Percentiles rank a stretch among this genome's conserved stretches.
Evolutionary conservation across 2,113 vertebrate species (phyloP).

Genomic region (Hypanus sabinus): DNA sequence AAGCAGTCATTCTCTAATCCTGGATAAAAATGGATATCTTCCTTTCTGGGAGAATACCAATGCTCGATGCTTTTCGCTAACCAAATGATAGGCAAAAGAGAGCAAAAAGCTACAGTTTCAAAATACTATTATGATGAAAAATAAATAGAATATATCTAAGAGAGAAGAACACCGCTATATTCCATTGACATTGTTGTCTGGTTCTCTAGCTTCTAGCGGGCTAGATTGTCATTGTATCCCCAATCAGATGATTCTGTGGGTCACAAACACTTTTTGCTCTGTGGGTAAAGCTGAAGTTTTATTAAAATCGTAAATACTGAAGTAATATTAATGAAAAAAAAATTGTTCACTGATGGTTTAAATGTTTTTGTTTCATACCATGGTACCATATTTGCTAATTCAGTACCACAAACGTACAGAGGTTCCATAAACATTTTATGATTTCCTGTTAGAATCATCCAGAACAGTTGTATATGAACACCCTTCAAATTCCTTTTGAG

Average conservation of each 20-base stretch:
- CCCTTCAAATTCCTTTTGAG: conserved; percentile 46
- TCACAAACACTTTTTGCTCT: not conserved
- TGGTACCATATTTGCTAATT: conserved; percentile 37
- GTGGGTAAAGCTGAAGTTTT: not conserved
- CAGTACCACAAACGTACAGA: conserved; percentile 46
- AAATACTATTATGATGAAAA: not conserved
- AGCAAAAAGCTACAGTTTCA: not conserved
- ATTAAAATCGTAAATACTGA: not conserved
- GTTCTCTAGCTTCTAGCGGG: not conserved
- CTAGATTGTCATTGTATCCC: not conserved
- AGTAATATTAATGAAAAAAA: not conserved
- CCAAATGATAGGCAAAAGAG: not conserved
- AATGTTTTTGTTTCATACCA: not conserved
- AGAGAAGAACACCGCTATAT: not conserved
- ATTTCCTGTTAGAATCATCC: conserved; percentile 52
- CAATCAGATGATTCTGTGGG: not conserved
- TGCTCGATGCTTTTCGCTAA: not conserved
- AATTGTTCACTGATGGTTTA: not conserved
- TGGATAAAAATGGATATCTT: not conserved
- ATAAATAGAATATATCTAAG: not conserved
- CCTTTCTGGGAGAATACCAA: not conserved
- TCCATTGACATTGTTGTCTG: not conserved
- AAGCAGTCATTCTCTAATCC: not conserved
- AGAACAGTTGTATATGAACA: conserved; percentile 59
- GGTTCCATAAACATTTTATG: conserved; percentile 57